Conservation (phyloP, 2,797 vertebrate species). For the Crocodylus rhombifer region DNA sequence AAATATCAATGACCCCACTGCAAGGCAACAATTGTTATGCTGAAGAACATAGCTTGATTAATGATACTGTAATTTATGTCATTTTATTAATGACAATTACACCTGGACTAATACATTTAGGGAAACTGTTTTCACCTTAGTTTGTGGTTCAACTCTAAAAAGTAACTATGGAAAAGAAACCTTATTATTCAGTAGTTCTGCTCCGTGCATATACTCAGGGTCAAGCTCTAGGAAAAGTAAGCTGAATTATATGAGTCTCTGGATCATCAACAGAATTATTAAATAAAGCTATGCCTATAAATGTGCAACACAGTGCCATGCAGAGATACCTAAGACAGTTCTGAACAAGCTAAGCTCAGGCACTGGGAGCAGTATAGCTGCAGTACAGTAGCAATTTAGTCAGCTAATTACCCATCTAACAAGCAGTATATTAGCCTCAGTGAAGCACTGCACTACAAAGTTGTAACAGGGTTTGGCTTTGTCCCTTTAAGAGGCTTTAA, state of each 20-base stretch:
- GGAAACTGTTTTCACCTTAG: conserved; percentile 42
- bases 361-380: no score
- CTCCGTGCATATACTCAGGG: conserved; percentile 58
- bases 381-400: no score
- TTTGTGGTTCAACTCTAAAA: neutral
- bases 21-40: neutral
- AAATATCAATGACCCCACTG: neutral
- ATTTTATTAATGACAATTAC: conserved; percentile 50
- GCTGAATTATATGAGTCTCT: conserved; percentile 60
- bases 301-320: no score
- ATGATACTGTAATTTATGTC: conserved; percentile 38
- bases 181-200: conserved; percentile 59
- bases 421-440: no score
- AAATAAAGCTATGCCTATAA: conserved; percentile 5
- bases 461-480: no score
- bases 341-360: no score
- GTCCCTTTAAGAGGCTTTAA: no score
- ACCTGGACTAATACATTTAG: conserved; percentile 31
- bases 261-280: conserved; percentile 62
- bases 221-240: conserved; percentile 69
- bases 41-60: neutral
- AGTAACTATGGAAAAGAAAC: neutral
- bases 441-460: no score
- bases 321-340: no score
- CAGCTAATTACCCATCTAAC: no score